These are phyloP conservation scores for Polymixis flavicincta DNA, from an alignment of 2,888 invertebrate species.

Conservation along the genomic window DNA sequence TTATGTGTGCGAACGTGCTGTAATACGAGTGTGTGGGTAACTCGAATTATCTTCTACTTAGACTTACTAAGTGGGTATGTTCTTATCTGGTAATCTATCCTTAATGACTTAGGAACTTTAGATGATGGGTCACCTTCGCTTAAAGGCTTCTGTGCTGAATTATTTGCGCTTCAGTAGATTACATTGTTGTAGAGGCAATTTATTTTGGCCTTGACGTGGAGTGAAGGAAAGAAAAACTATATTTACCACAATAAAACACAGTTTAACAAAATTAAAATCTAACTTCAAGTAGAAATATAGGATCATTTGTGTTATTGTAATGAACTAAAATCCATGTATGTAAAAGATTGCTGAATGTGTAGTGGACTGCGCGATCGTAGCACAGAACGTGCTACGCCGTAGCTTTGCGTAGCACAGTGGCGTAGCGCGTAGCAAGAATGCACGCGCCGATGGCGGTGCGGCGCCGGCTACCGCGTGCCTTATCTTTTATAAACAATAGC, in stretches of 20 bases:
- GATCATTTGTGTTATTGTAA: neutral
- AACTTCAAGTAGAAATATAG: neutral
- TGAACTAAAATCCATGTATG: neutral
- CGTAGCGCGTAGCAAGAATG: neutral
- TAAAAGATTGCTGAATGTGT: neutral
- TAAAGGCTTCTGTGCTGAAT: constrained; percentile 26
- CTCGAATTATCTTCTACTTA: constrained; percentile 68
- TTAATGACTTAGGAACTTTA: constrained; percentile 61
- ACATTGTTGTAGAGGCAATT: neutral
- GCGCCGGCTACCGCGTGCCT: fast-evolving
- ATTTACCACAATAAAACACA: neutral
- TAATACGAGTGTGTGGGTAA: constrained; percentile 65
- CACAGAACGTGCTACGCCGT: constrained; percentile 21
- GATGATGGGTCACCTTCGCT: constrained; percentile 53
- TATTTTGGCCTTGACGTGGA: neutral
- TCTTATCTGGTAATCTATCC: constrained; percentile 64
- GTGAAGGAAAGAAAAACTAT: neutral
- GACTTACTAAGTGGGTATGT: constrained; percentile 61
- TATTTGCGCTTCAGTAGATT: constrained; percentile 33
- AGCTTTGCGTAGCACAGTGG: neutral
- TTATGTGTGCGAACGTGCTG: constrained; percentile 71
- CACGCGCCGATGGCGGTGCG: no score
- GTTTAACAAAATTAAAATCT: neutral
- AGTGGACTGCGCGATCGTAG: neutral
- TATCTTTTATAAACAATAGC: neutral